These are phyloP conservation scores for Ctenopoma kingsleyae DNA, from an alignment of 2,797 vertebrate genomes.

Conservation along the genomic window DNA sequence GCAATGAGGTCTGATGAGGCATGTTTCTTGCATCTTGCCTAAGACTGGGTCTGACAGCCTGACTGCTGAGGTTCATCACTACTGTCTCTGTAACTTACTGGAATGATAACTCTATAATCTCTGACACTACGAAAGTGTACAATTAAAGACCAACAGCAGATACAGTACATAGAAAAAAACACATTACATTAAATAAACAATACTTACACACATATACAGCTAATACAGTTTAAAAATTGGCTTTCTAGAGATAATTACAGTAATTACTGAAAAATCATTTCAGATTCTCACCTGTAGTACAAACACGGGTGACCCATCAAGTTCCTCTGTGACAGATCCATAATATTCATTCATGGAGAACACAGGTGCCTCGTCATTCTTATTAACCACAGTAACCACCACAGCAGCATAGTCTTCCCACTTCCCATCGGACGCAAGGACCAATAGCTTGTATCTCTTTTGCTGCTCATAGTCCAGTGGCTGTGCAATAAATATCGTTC, in stretches of 20 bases:
- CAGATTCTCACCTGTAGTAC: constrained; percentile 87
- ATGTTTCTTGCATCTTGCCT: constrained; percentile 38
- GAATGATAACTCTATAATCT: constrained; percentile 24
- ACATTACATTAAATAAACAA: constrained; percentile 13
- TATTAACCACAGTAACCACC: constrained; percentile 90
- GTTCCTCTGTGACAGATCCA: constrained; percentile 91
- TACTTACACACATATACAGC: constrained; percentile 13
- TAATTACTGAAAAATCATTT: constrained; percentile 7
- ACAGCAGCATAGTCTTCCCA: constrained; percentile 91
- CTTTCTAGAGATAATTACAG: constrained; percentile 20
- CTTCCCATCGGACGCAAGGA: constrained; percentile 92
- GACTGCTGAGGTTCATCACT: constrained; percentile 35
- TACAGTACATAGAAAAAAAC: neutral
- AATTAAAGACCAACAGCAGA: constrained; percentile 5
- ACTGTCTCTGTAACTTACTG: constrained; percentile 25
- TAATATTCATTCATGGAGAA: constrained; percentile 92
- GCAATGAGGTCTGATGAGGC: constrained; percentile 54
- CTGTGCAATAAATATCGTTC: constrained; percentile 89
- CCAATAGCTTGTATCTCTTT: constrained; percentile 88
- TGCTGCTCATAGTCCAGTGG: constrained; percentile 91
- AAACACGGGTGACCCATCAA: constrained; percentile 89
- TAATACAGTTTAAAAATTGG: neutral
- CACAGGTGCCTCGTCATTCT: constrained; percentile 92
- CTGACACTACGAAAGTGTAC: neutral
- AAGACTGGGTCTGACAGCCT: constrained; percentile 37